Conservation (phyloP, 2,113 vertebrate genomes). For the Eretmochelys imbricata region DNA sequence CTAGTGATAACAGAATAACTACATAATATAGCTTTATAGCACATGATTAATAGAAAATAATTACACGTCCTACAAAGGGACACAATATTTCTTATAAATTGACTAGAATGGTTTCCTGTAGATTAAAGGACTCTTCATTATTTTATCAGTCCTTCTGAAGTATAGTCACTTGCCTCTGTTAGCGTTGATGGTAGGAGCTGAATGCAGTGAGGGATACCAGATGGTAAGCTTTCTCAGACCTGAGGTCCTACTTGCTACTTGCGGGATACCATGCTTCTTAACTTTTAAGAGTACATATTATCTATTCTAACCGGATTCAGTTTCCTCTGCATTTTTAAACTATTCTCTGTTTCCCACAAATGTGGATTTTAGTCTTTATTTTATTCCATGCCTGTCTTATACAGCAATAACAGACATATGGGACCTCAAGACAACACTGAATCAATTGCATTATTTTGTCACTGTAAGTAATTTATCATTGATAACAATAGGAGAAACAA, state of each 20-base stretch:
- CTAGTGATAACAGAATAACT: conserved; percentile 87
- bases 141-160: conserved; percentile 85
- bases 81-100: conserved; percentile 89
- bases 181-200: conserved; percentile 71
- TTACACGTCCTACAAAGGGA: conserved; percentile 88
- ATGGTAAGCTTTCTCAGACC: conserved; percentile 73
- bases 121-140: conserved; percentile 89
- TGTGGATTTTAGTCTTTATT: conserved; percentile 27
- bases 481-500: conserved; percentile 24
- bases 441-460: conserved; percentile 37
- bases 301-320: background rate
- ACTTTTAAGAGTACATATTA: conserved; percentile 17
- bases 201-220: conserved; percentile 77
- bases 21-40: conserved; percentile 87
- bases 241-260: conserved; percentile 45
- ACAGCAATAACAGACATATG: background rate
- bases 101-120: conserved; percentile 87
- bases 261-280: conserved; percentile 23
- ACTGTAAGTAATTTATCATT: conserved; percentile 23
- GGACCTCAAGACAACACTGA: conserved; percentile 10
- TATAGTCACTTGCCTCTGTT: conserved; percentile 77
- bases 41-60: conserved; percentile 91
- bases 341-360: conserved; percentile 32
- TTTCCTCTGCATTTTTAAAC: background rate
- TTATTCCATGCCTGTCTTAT: background rate